Base-by-base conservation (phyloP, 2,888 invertebrate species). In the Pristionchus maxplancki region DNA sequence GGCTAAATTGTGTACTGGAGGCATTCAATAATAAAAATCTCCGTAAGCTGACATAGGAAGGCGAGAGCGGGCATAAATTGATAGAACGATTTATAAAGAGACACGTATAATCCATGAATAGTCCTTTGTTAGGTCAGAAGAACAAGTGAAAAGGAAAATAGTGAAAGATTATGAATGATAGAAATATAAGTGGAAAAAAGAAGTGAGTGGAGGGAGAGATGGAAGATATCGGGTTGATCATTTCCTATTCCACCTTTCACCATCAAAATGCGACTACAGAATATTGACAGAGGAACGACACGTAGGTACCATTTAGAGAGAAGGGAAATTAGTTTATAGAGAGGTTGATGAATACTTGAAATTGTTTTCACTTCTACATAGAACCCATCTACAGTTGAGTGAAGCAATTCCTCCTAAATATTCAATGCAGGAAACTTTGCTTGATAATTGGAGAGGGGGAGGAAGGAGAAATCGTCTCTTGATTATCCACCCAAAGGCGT, bases 161-260 rank as follows among this genome's bases (percentile, higher is more conserved):
- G 34, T 67, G 67, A 17, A 67, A 34, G 67, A 67, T 31, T 15
- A 67, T 1, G 17, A 67, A 15, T 31, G 78, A 11, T 71, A 31
- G 71, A 37, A 58, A 17, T 24, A 44, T 13, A 44, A 15, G 44
- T 78, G 37, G 78, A 44, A 78, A 15, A 37, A n/a, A 28, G 44
- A 78, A 24, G 13, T 11, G 78, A 28, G 48, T n/a, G 44, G 44
- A 78, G 44, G 67, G 67, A 34, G 44, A 28, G 78, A 74, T 40
- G 40, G 44, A 20, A 78, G n/a, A 78, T 78, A 78, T 78, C 78
- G 78, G 78, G 78, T 78, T 48, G 78, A 78, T 48, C 78, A 78
- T 78, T 78, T 48, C 2, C 44, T 78, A 78, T 78, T 78, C 78
- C 40, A 48, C 48, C 78, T 71, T 71, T 71, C 40, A 71, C 17